A percentile compares a stretch with the other conserved stretches of the same genome.
These are phyloP conservation scores for Pogonocherus hispidulus DNA, from an alignment of 2,888 invertebrate genomes.

Conservation along the genomic window DNA sequence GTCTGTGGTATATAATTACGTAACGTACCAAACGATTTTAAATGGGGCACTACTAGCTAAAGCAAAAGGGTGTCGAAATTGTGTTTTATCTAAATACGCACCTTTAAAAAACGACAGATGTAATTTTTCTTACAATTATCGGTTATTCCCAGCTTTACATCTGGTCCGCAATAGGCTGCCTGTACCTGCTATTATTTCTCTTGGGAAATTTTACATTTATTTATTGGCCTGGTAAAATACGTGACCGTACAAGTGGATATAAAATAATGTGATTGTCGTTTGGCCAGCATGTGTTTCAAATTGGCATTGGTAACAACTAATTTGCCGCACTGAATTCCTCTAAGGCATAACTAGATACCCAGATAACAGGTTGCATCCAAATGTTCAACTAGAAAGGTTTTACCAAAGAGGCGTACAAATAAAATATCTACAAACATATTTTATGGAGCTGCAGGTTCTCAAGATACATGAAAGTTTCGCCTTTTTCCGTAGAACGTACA, in stretches of 20 bases:
- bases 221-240: conserved; percentile 6
- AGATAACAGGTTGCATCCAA: background rate
- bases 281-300: conserved; percentile 16
- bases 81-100: conserved; percentile 29
- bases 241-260: conserved; percentile 17
- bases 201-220: conserved; percentile 19
- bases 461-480: too few relatives aligned
- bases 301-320: background rate
- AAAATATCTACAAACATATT: too few relatives aligned
- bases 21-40: conserved; percentile 25
- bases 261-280: background rate
- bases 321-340: background rate
- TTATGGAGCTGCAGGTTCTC: too few relatives aligned
- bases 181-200: conserved; percentile 27
- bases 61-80: conserved; percentile 48
- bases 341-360: background rate
- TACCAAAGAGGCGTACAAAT: too few relatives aligned
- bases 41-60: conserved; percentile 44
- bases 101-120: conserved; percentile 44
- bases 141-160: conserved; percentile 43
- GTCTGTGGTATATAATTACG: conserved; percentile 11
- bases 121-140: conserved; percentile 44
- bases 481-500: too few relatives aligned
- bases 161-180: conserved; percentile 32
- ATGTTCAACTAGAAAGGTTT: background rate